Evolutionary conservation across 2,113 vertebrate genomes (phyloP), one percentile per base, ranked within the genome.

Genomic region (Miniopterus natalensis): DNA sequence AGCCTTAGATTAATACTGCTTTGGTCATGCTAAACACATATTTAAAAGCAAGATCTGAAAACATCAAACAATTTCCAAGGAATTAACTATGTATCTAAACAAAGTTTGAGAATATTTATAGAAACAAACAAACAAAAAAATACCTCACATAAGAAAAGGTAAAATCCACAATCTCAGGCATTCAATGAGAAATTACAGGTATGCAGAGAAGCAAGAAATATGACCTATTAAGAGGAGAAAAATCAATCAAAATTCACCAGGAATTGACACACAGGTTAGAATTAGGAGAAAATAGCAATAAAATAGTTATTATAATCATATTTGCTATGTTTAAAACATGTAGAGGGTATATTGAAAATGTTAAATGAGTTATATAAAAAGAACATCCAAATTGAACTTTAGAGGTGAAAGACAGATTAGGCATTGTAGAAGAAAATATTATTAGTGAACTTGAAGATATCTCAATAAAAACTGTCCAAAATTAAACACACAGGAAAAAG

Each of bases 341-440:
- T 80, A 90, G 5, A 73, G 40, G 10, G 73, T 63, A 63, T 71
- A 55, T 49, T 55, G 23, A 80, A 20, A 17, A 85, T 78, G 36
- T 73, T 75, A 47, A 88, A 74, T 53, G 74, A 59, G 53, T 59
- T 92, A 74, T 87, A n/a, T 81, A 45, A 80, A 63, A 91, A 65
- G 4, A 66, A 92, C 47, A 49, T 8, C 27, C 6, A 92, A 25
- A 80, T 23, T 31, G 7, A 74, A 51, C 18, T 81, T 74, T 40
- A 80, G 23, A 57, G 25, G n/a, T 74, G 6, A 74, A 81, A 95
- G 27, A n/a, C n/a, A 70, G 53, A 95, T 87, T 86, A 74, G 47
- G 55, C 53, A 79, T 8, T 71, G 23, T 15, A 10, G 11, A 71
- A 84, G 53, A 90, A 84, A 70, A 71, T 47, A 80, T 36, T 47